Evolutionary conservation across 92 coral and sea anemone genomes (phyloP).

Genomic region (Montipora capitata): DNA sequence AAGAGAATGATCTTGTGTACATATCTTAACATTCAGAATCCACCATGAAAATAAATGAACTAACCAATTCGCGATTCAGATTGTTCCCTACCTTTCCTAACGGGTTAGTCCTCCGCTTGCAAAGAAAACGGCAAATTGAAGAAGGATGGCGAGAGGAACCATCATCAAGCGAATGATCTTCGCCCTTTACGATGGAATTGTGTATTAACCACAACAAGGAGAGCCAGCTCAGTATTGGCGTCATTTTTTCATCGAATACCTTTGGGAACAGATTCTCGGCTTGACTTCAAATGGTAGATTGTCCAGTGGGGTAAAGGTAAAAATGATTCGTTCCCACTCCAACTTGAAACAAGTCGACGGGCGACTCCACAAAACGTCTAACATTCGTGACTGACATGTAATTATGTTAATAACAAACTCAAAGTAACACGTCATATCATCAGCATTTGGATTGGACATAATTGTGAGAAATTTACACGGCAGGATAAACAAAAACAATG

Average conservation of each 20-base stretch:
- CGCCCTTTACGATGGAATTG: conserved; percentile 7
- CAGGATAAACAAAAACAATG: not conserved
- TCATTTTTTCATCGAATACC: not conserved
- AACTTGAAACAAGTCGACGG: not conserved
- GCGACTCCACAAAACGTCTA: not conserved
- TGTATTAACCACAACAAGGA: not conserved
- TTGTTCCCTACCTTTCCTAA: conserved; percentile 3
- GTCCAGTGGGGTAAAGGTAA: not conserved
- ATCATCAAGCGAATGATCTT: not conserved
- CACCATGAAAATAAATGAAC: not conserved
- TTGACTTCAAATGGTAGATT: not conserved
- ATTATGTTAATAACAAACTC: not conserved
- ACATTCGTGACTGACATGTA: not conserved
- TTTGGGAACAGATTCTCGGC: not conserved
- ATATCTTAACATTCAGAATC: not conserved
- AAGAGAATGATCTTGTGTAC: not conserved
- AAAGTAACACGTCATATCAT: not conserved
- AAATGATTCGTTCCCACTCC: not conserved
- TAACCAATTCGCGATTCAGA: not conserved
- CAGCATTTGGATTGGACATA: too few relatives aligned
- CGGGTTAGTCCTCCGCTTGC: not conserved
- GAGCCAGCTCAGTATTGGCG: not conserved
- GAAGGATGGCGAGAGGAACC: not conserved
- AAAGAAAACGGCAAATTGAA: conserved; percentile 11
- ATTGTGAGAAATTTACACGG: too few relatives aligned